Evolutionary conservation across 2,113 vertebrate species (phyloP), one percentile per base, ranked within the genome.

Genomic region (Amphiprion percula): DNA sequence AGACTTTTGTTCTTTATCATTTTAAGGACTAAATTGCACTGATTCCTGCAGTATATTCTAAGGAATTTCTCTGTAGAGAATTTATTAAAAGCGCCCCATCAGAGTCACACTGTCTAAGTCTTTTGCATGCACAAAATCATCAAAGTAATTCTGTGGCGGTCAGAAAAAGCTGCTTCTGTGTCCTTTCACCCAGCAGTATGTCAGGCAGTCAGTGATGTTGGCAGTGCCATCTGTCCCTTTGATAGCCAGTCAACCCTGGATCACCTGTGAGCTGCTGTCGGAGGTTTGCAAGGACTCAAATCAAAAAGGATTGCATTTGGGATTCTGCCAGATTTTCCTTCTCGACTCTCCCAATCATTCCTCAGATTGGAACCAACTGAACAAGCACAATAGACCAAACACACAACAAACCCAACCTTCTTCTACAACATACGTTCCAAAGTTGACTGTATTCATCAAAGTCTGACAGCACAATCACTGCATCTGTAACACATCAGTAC

Each of bases 191-290:
- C 49, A 12, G 52, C 75, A 28, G 55, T 63, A 33, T 74, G 81
- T 66, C 71, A 65, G 1, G n/a, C 8, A 19, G 65, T 52, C 68
- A 41, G 59, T 39, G 66, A 76, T 54, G 84, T 16, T 41, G 60
- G 70, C 74, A 12, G 61, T 2, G 59, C 83, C 83, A 84, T 82
- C 77, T 87, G 83, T 83, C 60, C 80, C 80, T 74, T 52, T 84
- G 79, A 88, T 74, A 47, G 49, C 19, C 61, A 47, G 68, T 61
- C 47, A 33, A 70, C 72, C 79, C 3, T 6, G 44, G 28, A 79
- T 82, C 75, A 72, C 53, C 74, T 50, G 74, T 5, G 53, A 3
- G 4, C 55, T 6, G 49, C 74, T 39, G 55, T 30, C 74, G 26
- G 75, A 71, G 24, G 33, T 26, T 54, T 70, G 50, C 67, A 12